A percentile compares a stretch with the other conserved stretches of the same genome.
These are phyloP conservation scores for Ferrisia virgata DNA, from an alignment of 2,888 invertebrate species.

Conservation along the genomic window DNA sequence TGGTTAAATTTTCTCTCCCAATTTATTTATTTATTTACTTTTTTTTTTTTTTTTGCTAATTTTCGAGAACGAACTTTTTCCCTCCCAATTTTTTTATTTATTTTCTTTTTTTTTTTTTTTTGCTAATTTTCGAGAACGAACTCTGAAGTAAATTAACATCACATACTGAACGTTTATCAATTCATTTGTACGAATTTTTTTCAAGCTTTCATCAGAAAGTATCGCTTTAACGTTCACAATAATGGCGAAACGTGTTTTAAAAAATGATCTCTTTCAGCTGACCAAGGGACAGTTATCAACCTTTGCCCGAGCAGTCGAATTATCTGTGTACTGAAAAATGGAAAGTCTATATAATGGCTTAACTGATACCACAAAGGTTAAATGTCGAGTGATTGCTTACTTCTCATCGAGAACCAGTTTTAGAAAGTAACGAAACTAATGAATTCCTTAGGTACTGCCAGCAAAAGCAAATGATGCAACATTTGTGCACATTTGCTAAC, in stretches of 20 bases:
- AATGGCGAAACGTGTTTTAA: constrained; percentile 1
- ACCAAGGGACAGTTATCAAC: too few relatives aligned
- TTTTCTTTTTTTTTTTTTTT: neutral
- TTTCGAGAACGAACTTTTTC: neutral
- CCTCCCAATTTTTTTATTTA: neutral
- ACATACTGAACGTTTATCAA: neutral
- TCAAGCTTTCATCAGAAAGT: neutral
- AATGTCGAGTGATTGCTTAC: too few relatives aligned
- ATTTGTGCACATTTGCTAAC: too few relatives aligned
- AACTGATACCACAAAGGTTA: too few relatives aligned
- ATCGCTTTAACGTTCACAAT: neutral
- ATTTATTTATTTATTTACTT: neutral
- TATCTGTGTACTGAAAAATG: too few relatives aligned
- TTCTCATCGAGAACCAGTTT: too few relatives aligned
- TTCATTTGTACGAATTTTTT: neutral
- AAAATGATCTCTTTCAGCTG: too few relatives aligned
- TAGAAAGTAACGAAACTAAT: too few relatives aligned
- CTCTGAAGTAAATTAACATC: neutral
- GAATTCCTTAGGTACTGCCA: too few relatives aligned
- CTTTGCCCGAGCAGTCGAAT: too few relatives aligned
- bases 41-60: neutral
- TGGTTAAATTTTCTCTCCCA: neutral
- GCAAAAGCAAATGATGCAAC: too few relatives aligned
- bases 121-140: neutral
- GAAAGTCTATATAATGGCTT: too few relatives aligned